Conservation (phyloP, 2,113 vertebrate genomes). For the Gracilinanus agilis region DNA sequence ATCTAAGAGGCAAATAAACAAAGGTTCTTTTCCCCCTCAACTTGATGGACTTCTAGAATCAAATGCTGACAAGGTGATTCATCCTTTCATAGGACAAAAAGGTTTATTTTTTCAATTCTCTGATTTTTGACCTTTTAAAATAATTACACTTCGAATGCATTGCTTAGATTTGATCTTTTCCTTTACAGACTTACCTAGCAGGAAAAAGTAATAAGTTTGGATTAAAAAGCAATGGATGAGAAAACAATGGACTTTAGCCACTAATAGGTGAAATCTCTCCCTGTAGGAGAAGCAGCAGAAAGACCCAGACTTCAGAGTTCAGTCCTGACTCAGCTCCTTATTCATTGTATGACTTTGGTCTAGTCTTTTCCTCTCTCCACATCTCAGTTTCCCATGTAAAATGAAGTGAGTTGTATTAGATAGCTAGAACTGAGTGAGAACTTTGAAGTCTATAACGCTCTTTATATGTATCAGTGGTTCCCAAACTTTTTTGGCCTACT, state of each 20-base stretch:
- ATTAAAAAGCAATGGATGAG: not conserved
- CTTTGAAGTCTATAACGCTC: not conserved
- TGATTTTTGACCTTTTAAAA: constrained; percentile 6
- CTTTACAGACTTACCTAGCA: not conserved
- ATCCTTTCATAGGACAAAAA: not conserved
- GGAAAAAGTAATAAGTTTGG: not conserved
- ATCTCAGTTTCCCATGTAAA: not conserved
- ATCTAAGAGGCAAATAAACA: not conserved
- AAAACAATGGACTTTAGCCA: not conserved
- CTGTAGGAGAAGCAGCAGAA: not conserved
- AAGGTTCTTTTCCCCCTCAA: not conserved
- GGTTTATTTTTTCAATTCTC: constrained; percentile 2
- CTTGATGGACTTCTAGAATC: not conserved
- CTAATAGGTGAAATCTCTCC: not conserved
- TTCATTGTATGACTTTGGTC: not conserved
- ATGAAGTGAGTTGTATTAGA: not conserved
- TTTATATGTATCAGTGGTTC: not conserved
- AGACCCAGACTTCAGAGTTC: not conserved
- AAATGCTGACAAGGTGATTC: not conserved
- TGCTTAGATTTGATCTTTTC: not conserved
- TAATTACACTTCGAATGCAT: not conserved
- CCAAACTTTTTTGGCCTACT: too few relatives aligned
- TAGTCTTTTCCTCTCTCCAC: not conserved
- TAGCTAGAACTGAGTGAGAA: not conserved
- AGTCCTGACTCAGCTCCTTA: not conserved